phyloP scores from a whole-genome alignment of 2,113 vertebrate genomes.

The Aleadryas rufinucha region DNA sequence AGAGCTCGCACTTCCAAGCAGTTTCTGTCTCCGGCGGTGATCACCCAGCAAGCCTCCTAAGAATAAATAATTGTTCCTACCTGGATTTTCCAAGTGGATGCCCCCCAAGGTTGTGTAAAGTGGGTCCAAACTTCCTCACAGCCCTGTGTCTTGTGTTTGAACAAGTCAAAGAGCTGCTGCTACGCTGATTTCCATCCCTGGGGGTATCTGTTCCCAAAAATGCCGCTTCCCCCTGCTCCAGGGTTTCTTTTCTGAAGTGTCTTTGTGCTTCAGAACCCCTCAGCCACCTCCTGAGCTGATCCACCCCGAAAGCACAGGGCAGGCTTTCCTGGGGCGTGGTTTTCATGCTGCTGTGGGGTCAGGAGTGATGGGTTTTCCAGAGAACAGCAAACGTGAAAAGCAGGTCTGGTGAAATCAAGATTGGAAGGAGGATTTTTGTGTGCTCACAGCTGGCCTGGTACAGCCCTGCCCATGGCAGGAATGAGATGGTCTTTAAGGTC shows the following conservation, averaged over 20 bases:
- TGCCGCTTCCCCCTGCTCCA: rapidly evolving
- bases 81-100: neutral
- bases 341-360: neutral
- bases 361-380: neutral
- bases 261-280: neutral
- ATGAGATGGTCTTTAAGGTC: neutral
- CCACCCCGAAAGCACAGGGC: neutral
- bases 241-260: neutral
- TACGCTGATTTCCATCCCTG: neutral
- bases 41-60: neutral
- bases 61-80: neutral
- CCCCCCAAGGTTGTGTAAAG: neutral
- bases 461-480: neutral
- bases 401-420: neutral
- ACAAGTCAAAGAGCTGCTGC: neutral
- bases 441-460: neutral
- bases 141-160: neutral
- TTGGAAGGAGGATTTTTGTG: neutral
- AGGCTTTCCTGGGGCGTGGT: neutral
- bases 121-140: neutral
- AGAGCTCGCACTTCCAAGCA: neutral
- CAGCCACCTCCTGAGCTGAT: neutral
- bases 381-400: neutral
- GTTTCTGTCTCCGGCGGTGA: neutral
- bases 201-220: neutral